phyloP scores from a whole-genome alignment of 2,888 invertebrate species.

The Ennomos quercinarius region DNA sequence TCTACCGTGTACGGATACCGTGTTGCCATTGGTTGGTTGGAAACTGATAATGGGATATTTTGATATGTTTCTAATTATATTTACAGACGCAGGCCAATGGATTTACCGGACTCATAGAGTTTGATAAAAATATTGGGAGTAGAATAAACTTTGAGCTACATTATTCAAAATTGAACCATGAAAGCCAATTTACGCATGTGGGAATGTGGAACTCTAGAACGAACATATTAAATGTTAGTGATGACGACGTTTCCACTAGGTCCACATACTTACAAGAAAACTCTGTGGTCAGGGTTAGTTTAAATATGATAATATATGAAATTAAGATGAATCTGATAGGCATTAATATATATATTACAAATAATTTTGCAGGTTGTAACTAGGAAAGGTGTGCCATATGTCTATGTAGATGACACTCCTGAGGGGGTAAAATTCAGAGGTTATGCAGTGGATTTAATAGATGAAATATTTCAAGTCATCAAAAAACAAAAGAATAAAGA shows the following conservation, averaged over 20 bases:
- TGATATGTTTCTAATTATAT: background rate
- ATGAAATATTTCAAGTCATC: constrained; percentile 86
- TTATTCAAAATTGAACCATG: constrained; percentile 76
- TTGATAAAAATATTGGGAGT: constrained; percentile 87
- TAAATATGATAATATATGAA: background rate
- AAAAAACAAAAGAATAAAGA: constrained; percentile 42
- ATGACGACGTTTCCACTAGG: constrained; percentile 59
- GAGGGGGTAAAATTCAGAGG: constrained; percentile 87
- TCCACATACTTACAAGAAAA: constrained; percentile 70
- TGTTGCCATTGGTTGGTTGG: no score
- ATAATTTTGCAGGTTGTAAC: constrained; percentile 86
- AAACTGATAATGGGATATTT: background rate
- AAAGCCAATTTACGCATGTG: constrained; percentile 84
- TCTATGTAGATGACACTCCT: constrained; percentile 49
- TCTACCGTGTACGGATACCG: no score
- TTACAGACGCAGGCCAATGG: constrained; percentile 66
- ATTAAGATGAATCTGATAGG: no score
- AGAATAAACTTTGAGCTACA: constrained; percentile 86
- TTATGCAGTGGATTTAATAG: constrained; percentile 94
- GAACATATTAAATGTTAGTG: constrained; percentile 55
- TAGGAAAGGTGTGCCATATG: constrained; percentile 64
- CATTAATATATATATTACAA: no score
- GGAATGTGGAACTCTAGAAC: constrained; percentile 83
- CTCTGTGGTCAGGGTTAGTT: constrained; percentile 86
- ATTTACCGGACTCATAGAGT: constrained; percentile 88